phyloP scores from a whole-genome alignment of 2,888 invertebrate genomes.

The Synanthedon myopaeformis region DNA sequence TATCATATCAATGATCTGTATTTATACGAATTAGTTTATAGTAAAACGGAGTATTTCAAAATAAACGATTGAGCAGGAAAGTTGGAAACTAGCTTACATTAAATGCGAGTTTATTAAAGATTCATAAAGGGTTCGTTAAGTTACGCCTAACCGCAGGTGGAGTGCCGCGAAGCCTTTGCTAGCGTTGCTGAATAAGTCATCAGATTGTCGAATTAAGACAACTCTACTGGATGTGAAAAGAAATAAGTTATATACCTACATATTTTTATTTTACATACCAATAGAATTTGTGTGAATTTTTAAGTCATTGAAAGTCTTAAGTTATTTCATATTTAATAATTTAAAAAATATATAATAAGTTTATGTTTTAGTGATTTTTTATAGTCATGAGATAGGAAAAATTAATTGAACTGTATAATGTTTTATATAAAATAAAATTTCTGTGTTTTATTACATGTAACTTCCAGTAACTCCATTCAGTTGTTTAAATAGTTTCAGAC shows the following conservation, averaged over 20 bases:
- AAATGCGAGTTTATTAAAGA: conserved; percentile 66
- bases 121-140: conserved; percentile 64
- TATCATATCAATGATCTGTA: background rate
- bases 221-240: too few species aligned
- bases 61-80: conserved; percentile 38
- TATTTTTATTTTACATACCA: too few species aligned
- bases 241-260: too few species aligned
- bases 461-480: background rate
- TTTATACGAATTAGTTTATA: background rate
- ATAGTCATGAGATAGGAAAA: too few species aligned
- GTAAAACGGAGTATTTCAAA: conserved; percentile 24
- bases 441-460: too few species aligned
- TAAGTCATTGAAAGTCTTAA: too few species aligned
- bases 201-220: conserved; percentile 13
- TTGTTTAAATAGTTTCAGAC: background rate
- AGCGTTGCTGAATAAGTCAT: conserved; percentile 55
- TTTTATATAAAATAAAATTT: too few species aligned
- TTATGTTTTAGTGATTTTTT: too few species aligned
- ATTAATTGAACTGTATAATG: too few species aligned
- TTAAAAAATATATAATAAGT: too few species aligned
- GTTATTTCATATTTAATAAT: too few species aligned
- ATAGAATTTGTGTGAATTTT: too few species aligned
- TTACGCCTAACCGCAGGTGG: conserved; percentile 64
- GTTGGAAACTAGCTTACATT: conserved; percentile 54
- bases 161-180: conserved; percentile 44